Conservation (phyloP, 1,140 invertebrate genomes). For the Notospermus geniculatus region DNA sequence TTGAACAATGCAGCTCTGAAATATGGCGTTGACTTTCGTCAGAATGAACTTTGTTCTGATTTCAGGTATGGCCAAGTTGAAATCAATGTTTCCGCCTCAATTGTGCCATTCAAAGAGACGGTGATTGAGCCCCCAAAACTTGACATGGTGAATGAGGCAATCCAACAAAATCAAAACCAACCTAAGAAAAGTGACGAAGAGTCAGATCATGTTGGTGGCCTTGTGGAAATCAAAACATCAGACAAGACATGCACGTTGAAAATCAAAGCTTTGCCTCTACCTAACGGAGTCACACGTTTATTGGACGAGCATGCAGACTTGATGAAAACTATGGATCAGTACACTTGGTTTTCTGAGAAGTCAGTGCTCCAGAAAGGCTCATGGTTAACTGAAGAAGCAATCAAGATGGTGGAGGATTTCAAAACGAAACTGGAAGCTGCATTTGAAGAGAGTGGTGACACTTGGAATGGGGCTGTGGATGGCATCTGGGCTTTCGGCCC, state of each 20-base stretch:
- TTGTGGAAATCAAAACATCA: conserved; percentile 66
- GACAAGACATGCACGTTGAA: conserved; percentile 73
- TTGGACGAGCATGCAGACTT: conserved; percentile 65
- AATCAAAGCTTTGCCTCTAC: conserved; percentile 78
- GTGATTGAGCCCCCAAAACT: conserved; percentile 77
- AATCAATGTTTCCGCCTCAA: conserved; percentile 87
- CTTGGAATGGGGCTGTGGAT: conserved; percentile 63
- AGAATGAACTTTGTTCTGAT: not conserved
- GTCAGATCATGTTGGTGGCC: conserved; percentile 38
- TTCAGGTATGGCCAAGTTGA: conserved; percentile 82
- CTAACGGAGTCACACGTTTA: conserved; percentile 70
- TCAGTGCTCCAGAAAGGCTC: conserved; percentile 6
- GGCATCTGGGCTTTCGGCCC: conserved; percentile 91
- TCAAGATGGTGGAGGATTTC: conserved; percentile 63
- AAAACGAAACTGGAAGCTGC: conserved; percentile 65
- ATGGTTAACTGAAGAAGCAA: conserved; percentile 53
- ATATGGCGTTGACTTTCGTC: too few species aligned
- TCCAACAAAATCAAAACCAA: conserved; percentile 62
- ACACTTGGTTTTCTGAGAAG: conserved; percentile 37
- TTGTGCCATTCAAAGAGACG: conserved; percentile 95
- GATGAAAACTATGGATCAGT: conserved; percentile 61
- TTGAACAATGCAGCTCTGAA: too few species aligned
- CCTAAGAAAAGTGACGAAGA: conserved; percentile 40
- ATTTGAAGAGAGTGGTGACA: conserved; percentile 63
- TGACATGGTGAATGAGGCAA: conserved; percentile 87